Conservation (phyloP, 2,888 invertebrate species). For the Tanytarsus gracilentus region DNA sequence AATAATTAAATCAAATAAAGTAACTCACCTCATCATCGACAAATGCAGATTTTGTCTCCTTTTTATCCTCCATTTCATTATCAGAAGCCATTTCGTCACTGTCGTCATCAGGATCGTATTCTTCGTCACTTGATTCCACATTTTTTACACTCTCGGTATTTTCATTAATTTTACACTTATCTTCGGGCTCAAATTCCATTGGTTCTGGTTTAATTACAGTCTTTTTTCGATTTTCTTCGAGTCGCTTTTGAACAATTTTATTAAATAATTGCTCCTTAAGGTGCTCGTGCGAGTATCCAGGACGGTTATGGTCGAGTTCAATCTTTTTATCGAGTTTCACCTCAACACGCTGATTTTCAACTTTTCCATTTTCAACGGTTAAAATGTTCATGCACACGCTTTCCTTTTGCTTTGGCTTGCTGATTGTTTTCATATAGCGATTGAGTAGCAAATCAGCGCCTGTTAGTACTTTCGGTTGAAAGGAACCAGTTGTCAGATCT, state of each 20-base stretch:
- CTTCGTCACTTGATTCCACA: constrained; percentile 38
- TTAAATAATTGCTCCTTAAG: constrained; percentile 61
- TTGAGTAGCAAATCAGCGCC: constrained; percentile 61
- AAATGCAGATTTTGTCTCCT: constrained; percentile 35
- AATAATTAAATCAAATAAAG: constrained; percentile 18
- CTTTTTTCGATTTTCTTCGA: constrained; percentile 50
- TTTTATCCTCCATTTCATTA: constrained; percentile 44
- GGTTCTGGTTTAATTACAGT: constrained; percentile 33
- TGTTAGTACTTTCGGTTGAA: constrained; percentile 42
- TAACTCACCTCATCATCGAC: constrained; percentile 37
- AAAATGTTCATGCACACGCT: constrained; percentile 33
- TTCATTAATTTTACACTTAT: constrained; percentile 38
- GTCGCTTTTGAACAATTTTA: constrained; percentile 60
- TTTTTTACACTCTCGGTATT: constrained; percentile 31
- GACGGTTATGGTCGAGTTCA: constrained; percentile 45
- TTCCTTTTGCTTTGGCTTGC: constrained; percentile 36
- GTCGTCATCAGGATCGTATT: constrained; percentile 39
- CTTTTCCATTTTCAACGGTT: constrained; percentile 43
- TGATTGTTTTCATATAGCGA: constrained; percentile 59
- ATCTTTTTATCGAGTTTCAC: constrained; percentile 38
- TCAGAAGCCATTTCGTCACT: constrained; percentile 36
- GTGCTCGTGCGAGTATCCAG: constrained; percentile 61
- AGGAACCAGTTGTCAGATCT: constrained; percentile 49
- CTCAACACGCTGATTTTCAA: constrained; percentile 42
- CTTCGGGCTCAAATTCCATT: constrained; percentile 42